These are phyloP conservation scores for Varroa destructor DNA, from an alignment of 1,140 invertebrate species.

Conservation along the genomic window DNA sequence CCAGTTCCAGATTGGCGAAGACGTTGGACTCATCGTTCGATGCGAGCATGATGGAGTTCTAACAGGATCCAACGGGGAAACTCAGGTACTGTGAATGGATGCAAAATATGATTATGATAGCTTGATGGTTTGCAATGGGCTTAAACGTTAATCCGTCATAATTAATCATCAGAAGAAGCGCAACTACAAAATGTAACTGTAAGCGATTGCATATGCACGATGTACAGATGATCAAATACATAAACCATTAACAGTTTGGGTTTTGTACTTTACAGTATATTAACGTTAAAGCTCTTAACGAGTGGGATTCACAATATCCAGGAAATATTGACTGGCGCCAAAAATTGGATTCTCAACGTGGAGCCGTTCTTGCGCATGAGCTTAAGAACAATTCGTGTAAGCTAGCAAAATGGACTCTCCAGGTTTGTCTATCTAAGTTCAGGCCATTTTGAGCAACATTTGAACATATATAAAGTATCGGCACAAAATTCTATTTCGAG, in stretches of 20 bases:
- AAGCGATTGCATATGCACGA: too few species aligned
- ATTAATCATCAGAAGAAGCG: too few species aligned
- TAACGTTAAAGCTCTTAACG: constrained; percentile 93
- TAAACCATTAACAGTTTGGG: too few species aligned
- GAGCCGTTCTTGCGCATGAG: constrained; percentile 94
- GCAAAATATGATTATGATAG: too few species aligned
- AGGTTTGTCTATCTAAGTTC: constrained; percentile 39
- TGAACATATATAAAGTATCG: too few species aligned
- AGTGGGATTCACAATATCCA: constrained; percentile 91
- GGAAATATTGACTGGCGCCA: constrained; percentile 96
- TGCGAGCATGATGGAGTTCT: constrained; percentile 95
- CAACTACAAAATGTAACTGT: too few species aligned
- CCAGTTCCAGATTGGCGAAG: constrained; percentile 90
- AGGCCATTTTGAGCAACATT: too few species aligned
- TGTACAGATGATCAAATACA: too few species aligned
- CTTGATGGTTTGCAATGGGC: too few species aligned
- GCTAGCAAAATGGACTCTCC: constrained; percentile 96
- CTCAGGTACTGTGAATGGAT: constrained; percentile 43
- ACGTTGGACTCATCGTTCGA: constrained; percentile 73
- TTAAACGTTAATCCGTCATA: too few species aligned
- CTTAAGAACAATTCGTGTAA: constrained; percentile 97
- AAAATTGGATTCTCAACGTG: constrained; percentile 89
- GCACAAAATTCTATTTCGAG: too few species aligned
- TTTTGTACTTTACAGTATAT: constrained; percentile 49
- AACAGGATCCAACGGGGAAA: constrained; percentile 71